A percentile compares a stretch with the other conserved stretches of the same genome.
phyloP scores from a whole-genome alignment of 2,797 vertebrate genomes.

The Urocyon cinereoargenteus region DNA sequence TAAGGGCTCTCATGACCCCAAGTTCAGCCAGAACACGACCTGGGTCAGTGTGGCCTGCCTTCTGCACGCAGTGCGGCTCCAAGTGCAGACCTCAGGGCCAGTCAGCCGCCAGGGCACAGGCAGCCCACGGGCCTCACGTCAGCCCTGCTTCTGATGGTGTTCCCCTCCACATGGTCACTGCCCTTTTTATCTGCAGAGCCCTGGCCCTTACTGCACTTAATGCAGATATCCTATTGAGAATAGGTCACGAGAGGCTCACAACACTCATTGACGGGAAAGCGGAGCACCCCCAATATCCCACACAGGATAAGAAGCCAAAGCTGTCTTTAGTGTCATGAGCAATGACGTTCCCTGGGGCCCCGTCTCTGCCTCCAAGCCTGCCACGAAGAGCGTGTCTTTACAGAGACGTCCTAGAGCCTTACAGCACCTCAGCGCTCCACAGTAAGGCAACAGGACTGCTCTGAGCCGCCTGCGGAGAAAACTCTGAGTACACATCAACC shows the following conservation, averaged over 20 bases:
- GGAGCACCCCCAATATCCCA: background rate
- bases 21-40: background rate
- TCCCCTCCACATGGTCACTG: background rate
- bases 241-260: background rate
- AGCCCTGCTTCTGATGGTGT: background rate
- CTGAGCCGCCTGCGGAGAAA: background rate
- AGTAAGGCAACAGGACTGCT: background rate
- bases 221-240: background rate
- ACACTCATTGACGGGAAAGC: background rate
- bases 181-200: background rate
- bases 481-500: background rate
- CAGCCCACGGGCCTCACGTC: background rate
- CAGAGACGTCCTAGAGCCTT: background rate
- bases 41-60: background rate
- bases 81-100: background rate
- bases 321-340: background rate
- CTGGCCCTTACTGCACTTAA: background rate
- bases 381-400: background rate
- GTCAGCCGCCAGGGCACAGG: background rate
- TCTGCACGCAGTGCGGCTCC: fast-evolving
- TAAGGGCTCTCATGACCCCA: background rate
- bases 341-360: background rate
- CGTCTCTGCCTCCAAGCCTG: background rate
- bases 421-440: fast-evolving
- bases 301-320: background rate